Conservation (phyloP, 2,797 vertebrate species). For the Acanthopagrus latus region DNA sequence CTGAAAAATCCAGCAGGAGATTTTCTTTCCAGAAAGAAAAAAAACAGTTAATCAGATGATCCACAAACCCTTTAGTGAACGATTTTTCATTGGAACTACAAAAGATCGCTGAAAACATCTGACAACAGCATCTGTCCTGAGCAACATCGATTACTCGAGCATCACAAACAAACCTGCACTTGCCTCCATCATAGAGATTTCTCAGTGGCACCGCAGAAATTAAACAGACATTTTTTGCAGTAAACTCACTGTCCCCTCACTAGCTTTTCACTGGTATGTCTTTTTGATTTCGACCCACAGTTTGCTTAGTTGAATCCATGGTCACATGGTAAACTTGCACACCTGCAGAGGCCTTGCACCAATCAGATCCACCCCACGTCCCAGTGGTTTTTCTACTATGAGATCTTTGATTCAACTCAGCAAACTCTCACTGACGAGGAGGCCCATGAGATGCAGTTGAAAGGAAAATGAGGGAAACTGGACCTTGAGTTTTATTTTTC, state of each 20-base stretch:
- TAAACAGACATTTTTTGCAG: background rate
- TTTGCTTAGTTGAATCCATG: background rate
- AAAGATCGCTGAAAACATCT: background rate
- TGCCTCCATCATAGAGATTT: background rate
- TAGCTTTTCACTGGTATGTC: background rate
- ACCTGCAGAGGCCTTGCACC: background rate
- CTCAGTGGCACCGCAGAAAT: background rate
- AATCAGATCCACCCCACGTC: background rate
- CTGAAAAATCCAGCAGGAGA: conserved; percentile 1
- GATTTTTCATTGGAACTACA: background rate
- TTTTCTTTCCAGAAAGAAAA: conserved; percentile 8
- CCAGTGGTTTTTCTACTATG: background rate
- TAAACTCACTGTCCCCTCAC: background rate
- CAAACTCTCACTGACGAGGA: background rate
- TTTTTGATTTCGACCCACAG: background rate
- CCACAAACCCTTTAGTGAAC: background rate
- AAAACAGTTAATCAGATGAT: background rate
- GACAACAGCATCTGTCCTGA: background rate
- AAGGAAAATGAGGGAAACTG: background rate
- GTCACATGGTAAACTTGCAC: background rate
- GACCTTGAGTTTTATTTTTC: background rate
- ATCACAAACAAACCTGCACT: background rate
- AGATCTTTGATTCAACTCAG: background rate
- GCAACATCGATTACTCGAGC: background rate
- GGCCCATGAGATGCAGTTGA: background rate